Percentiles rank a stretch among this genome's conserved stretches.
Conservation (phyloP, 2,113 vertebrate species). For the Rostratula benghalensis region DNA sequence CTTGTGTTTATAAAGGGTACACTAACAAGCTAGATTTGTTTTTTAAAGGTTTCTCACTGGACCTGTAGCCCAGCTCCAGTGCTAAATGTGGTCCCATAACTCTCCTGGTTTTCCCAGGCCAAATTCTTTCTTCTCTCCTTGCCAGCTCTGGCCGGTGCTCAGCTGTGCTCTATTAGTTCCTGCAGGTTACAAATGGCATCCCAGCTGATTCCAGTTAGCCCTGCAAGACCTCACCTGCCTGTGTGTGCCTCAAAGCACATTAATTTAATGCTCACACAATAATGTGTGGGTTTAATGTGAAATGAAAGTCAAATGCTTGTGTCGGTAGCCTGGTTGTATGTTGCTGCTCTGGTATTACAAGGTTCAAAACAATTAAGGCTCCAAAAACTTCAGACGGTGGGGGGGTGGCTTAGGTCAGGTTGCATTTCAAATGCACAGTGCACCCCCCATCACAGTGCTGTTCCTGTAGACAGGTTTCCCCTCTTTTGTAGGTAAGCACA, state of each 20-base stretch:
- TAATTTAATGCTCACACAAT: not conserved
- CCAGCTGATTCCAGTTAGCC: not conserved
- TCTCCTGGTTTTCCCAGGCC: not conserved
- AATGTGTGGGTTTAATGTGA: not conserved
- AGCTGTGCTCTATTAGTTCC: not conserved
- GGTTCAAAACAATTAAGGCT: not conserved
- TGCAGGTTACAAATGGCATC: not conserved
- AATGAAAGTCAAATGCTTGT: not conserved
- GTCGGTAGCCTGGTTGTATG: not conserved
- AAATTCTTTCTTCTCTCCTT: not conserved
- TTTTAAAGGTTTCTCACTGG: not conserved
- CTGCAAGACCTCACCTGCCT: not conserved
- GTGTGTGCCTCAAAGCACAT: not conserved
- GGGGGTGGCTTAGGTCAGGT: not conserved
- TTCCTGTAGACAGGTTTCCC: not conserved
- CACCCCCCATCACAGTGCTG: accelerated
- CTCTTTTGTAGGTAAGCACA: not conserved
- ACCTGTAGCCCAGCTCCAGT: not conserved
- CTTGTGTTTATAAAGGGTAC: not conserved
- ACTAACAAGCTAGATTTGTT: not conserved
- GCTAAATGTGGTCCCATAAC: not conserved
- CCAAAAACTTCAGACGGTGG: not conserved
- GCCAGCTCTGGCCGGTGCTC: not conserved
- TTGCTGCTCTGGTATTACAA: not conserved
- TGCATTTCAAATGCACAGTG: not conserved